Percentiles rank a stretch among this genome's conserved stretches.
phyloP scores from a whole-genome alignment of 2,797 vertebrate species.

The Hypotaenidia philippensis region DNA sequence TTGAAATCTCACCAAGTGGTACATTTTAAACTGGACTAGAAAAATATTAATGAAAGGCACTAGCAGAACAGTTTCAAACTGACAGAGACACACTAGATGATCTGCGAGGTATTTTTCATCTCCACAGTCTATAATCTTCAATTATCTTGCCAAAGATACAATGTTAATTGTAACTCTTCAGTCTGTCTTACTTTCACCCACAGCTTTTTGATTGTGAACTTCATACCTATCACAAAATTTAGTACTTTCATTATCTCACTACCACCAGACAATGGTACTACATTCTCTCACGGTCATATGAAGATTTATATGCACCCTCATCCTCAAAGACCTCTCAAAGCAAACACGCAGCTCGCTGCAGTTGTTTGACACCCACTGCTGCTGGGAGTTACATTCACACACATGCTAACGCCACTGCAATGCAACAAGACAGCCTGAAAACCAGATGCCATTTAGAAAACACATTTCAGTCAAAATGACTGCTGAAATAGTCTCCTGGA shows the following conservation, averaged over 20 bases:
- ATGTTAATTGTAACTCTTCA: background rate
- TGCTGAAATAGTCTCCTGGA: background rate
- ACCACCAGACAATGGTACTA: background rate
- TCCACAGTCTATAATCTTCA: background rate
- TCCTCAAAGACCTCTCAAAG: background rate
- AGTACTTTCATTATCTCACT: background rate
- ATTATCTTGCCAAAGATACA: background rate
- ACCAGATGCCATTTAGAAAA: slow-evolving; percentile 30
- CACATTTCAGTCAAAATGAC: slow-evolving; percentile 27
- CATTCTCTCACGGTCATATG: background rate
- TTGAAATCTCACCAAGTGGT: background rate
- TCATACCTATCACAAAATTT: background rate
- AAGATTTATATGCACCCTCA: background rate
- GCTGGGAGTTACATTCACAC: background rate
- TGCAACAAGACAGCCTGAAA: background rate
- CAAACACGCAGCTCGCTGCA: background rate
- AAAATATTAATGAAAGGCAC: background rate
- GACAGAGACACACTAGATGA: background rate
- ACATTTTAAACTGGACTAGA: background rate
- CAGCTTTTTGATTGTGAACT: background rate
- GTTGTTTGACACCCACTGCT: background rate
- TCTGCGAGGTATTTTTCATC: background rate
- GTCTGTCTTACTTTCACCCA: background rate
- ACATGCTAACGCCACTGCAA: slow-evolving; percentile 11
- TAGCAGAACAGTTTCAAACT: background rate